A percentile compares a stretch with the other conserved stretches of the same genome.
phyloP scores from a whole-genome alignment of 2,797 vertebrate genomes.

The Bufotes viridis region DNA sequence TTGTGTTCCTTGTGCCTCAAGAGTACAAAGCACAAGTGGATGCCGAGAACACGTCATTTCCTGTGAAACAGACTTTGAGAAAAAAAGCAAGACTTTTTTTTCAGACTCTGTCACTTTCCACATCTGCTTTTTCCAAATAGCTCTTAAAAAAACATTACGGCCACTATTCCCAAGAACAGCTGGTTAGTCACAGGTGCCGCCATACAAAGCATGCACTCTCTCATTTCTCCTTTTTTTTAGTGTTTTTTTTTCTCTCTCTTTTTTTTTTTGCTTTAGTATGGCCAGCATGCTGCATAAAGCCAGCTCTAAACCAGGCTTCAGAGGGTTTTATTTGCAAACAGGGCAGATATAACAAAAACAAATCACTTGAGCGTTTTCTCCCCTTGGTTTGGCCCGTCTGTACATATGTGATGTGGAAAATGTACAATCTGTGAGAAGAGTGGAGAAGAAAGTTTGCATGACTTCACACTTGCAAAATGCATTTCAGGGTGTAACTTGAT shows the following conservation, averaged over 20 bases:
- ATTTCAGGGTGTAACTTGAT: conserved; percentile 59
- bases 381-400: background rate
- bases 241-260: conserved; percentile 67
- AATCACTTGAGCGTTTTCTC: conserved; percentile 46
- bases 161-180: conserved; percentile 66
- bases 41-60: conserved; percentile 62
- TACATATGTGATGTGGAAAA: conserved; percentile 49
- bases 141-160: conserved; percentile 59
- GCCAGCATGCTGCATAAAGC: conserved; percentile 66
- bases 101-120: conserved; percentile 48
- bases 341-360: conserved; percentile 56
- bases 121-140: conserved; percentile 60
- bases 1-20: conserved; percentile 53
- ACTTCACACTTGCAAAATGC: conserved; percentile 52
- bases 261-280: conserved; percentile 66
- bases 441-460: conserved; percentile 37
- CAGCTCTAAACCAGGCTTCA: conserved; percentile 58
- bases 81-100: conserved; percentile 35
- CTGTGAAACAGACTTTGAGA: conserved; percentile 23
- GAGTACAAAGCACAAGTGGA: conserved; percentile 47
- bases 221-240: conserved; percentile 63
- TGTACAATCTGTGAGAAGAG: conserved; percentile 28
- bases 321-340: conserved; percentile 66
- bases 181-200: conserved; percentile 70
- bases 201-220: conserved; percentile 61